Evolutionary conservation across 2,797 vertebrate genomes (phyloP).

Genomic region (Taenioides sp.): DNA sequence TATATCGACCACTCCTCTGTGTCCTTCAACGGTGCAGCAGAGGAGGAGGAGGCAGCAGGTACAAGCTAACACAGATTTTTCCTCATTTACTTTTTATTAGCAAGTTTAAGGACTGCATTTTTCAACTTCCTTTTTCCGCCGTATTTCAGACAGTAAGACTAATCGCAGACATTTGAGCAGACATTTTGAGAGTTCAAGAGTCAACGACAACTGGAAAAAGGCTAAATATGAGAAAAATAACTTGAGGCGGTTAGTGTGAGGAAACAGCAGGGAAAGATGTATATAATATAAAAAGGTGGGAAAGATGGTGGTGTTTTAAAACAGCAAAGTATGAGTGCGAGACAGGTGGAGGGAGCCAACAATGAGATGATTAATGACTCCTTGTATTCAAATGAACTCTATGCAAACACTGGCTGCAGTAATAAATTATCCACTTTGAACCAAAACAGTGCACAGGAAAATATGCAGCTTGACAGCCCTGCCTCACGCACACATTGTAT

Average conservation of each 20-base stretch:
- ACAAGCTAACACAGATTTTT: conserved; percentile 2
- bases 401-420: conserved; percentile 52
- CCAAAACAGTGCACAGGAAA: conserved; percentile 29
- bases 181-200: conserved; percentile 18
- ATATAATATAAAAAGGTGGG: background rate
- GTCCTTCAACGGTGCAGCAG: conserved; percentile 34
- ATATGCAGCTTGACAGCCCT: conserved; percentile 27
- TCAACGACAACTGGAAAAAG: conserved; percentile 16
- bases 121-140: background rate
- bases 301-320: background rate
- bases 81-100: conserved; percentile 2
- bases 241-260: conserved; percentile 15
- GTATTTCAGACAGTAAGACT: conserved; percentile 4
- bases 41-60: conserved; percentile 15
- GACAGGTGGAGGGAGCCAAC: conserved; percentile 24
- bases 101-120: background rate
- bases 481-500: conserved; percentile 1
- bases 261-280: conserved; percentile 4
- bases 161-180: conserved; percentile 9
- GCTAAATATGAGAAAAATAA: conserved; percentile 6
- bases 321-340: conserved; percentile 6
- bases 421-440: conserved; percentile 58
- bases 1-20: conserved; percentile 36
- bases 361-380: conserved; percentile 54
- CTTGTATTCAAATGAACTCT: conserved; percentile 52